phyloP scores from a whole-genome alignment of 2,113 vertebrate species.

The Deroptyus accipitrinus region DNA sequence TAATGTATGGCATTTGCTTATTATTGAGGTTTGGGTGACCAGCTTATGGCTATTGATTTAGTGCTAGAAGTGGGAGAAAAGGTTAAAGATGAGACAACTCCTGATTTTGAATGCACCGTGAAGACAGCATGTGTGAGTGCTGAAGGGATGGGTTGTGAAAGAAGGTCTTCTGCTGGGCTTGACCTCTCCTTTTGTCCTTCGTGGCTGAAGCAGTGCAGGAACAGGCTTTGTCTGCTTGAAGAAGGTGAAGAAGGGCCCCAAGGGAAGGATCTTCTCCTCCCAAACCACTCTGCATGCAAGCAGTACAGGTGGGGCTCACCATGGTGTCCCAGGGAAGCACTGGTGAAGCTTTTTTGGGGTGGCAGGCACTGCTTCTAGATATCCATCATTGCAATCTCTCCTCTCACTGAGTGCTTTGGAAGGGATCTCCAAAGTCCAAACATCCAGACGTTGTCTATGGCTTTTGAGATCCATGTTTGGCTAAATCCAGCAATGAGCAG shows the following conservation, averaged over 20 bases:
- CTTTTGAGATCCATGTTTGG: not conserved
- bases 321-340: not conserved
- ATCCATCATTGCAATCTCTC: not conserved
- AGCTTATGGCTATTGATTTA: not conserved
- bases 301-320: not conserved
- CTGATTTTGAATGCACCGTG: not conserved
- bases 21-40: not conserved
- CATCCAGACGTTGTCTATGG: not conserved
- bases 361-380: not conserved
- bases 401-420: not conserved
- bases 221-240: not conserved
- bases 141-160: not conserved
- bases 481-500: not conserved
- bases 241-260: not conserved
- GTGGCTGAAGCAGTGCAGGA: not conserved
- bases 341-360: not conserved
- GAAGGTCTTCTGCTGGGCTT: not conserved
- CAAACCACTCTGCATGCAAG: rapidly evolving
- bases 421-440: not conserved
- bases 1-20: not conserved
- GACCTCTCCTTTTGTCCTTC: not conserved
- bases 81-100: not conserved
- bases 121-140: rapidly evolving
- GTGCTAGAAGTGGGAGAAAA: not conserved
- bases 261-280: not conserved